These are phyloP conservation scores for Poeciliopsis infans DNA, from an alignment of 2,797 vertebrate genomes.

Conservation along the genomic window DNA sequence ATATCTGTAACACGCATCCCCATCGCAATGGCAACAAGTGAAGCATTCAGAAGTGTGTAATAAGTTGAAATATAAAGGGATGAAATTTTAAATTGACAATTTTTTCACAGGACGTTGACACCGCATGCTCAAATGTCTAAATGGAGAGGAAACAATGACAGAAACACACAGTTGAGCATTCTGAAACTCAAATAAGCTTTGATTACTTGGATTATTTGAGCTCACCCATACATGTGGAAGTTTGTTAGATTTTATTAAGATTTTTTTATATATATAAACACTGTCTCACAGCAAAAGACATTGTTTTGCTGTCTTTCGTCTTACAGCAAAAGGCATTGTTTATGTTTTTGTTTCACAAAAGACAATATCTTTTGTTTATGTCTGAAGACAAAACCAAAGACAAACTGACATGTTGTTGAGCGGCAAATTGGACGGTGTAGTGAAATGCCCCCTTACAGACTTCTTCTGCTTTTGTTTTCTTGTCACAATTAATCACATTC, in stretches of 20 bases:
- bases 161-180: not conserved
- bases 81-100: not conserved
- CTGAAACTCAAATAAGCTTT: not conserved
- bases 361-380: too few relatives aligned
- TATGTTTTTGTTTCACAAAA: too few relatives aligned
- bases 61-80: not conserved
- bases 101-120: not conserved
- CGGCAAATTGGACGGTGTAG: not conserved
- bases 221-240: not conserved
- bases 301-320: too few relatives aligned
- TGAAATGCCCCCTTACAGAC: not conserved
- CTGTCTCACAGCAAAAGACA: not conserved
- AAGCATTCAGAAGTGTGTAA: not conserved
- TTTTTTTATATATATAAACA: not conserved
- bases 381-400: not conserved
- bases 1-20: not conserved
- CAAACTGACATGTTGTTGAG: not conserved
- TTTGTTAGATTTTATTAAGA: not conserved
- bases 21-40: not conserved
- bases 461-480: not conserved
- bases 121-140: not conserved
- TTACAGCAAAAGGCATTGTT: not conserved
- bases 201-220: not conserved
- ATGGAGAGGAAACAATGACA: not conserved
- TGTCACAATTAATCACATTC: not conserved